These are phyloP conservation scores for Lytechinus pictus DNA, from an alignment of 35 echinoderm and acorn worm genomes.

Conservation along the genomic window DNA sequence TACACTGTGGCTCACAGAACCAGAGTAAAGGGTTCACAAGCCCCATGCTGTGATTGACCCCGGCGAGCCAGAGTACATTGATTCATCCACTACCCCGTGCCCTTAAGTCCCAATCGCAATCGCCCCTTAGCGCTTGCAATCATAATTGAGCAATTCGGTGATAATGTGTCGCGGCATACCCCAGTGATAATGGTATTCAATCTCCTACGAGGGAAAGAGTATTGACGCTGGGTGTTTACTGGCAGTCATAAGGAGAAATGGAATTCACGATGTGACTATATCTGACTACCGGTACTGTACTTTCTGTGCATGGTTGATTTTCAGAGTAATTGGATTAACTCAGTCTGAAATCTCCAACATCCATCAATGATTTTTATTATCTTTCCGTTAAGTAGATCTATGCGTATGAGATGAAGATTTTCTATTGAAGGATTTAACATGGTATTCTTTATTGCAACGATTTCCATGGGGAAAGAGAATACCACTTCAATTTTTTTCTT, in stretches of 20 bases:
- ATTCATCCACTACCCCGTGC: not conserved
- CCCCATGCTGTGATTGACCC: not conserved
- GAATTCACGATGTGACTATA: not conserved
- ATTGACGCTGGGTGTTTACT: not conserved
- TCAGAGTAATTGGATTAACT: not conserved
- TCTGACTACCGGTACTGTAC: too few relatives aligned
- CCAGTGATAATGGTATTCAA: not conserved
- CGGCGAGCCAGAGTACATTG: not conserved
- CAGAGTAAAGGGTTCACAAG: not conserved
- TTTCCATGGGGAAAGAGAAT: not conserved
- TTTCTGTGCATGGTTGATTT: slow-evolving; percentile 18
- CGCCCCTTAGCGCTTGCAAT: not conserved
- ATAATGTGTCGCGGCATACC: slow-evolving; percentile 16
- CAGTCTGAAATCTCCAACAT: not conserved
- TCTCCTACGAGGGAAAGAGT: not conserved
- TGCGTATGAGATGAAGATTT: not conserved
- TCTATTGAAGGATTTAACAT: not conserved
- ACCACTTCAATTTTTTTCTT: not conserved
- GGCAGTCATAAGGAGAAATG: not conserved
- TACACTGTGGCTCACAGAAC: not conserved
- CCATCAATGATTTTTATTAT: not conserved
- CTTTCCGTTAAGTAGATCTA: not conserved
- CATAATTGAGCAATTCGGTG: slow-evolving; percentile 18
- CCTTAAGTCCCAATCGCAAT: not conserved
- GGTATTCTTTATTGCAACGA: not conserved